Base-by-base conservation (phyloP, 37 sponge, comb jelly and placozoan species). In the Diacarnus erythraeanus region DNA sequence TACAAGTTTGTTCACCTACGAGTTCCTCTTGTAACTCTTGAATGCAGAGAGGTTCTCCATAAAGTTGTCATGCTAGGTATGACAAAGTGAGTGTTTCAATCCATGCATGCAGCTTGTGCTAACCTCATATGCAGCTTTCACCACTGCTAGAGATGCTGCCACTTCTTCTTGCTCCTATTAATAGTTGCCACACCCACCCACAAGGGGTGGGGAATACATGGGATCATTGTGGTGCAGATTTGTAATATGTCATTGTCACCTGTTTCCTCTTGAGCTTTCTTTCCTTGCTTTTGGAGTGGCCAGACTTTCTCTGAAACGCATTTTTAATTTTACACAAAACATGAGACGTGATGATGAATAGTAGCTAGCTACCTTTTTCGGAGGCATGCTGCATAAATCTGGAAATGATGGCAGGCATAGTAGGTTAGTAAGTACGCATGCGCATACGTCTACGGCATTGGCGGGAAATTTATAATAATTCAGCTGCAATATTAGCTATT, bases 261-360 rank as follows among this genome's bases (percentile, higher is more conserved):
- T 90, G 86, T 56, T 90, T 90, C 38, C 81, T 71, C 57, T 84
- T 90, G 3, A 76, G 63, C 51, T 90, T 90, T 61, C 60, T 84
- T 61, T 84, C 90, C 60, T 84, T 90, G 36, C 81, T 72, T 42
- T 80, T 84, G 8, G 42, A 47, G 3, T 60, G 59, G 1, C 80
- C 63, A 4, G 59, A 51, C 36, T 85, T 80, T 38, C 84, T 81
- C 86, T 81, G 71, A 10, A 66, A 25, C n/a, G n/a, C n/a, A n/a
- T n/a, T n/a, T n/a, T n/a, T n/a, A n/a, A n/a, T n/a, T n/a, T n/a
- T n/a, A n/a, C n/a, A n/a, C n/a, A n/a, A n/a, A n/a, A n/a, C n/a
- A n/a, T n/a, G n/a, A n/a, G n/a, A n/a, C n/a, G n/a, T n/a, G n/a
- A n/a, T n/a, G n/a, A n/a, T n/a, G n/a, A n/a, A n/a, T n/a, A n/a